phyloP scores from a whole-genome alignment of 2,888 invertebrate species.

The Ryuthela nishihirai region DNA sequence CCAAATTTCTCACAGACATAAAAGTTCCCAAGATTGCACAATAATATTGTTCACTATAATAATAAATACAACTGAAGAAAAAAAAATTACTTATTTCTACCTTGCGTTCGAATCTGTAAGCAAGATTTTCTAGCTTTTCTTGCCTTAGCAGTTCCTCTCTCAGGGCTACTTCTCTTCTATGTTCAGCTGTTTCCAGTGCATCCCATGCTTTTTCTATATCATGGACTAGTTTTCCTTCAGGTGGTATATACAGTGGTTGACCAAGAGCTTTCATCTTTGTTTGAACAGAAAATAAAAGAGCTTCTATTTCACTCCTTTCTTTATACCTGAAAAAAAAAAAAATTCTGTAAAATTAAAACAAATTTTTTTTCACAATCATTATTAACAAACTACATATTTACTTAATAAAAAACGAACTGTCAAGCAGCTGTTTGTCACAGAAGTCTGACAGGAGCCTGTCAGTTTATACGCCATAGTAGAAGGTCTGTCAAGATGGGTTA shows the following conservation, averaged over 20 bases:
- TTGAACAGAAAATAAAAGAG: constrained; percentile 92
- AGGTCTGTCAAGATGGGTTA: no score
- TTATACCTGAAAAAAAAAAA: constrained; percentile 64
- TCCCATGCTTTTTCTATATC: constrained; percentile 96
- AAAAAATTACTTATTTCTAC: no score
- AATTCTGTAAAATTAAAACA: background rate
- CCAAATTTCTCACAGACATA: no score
- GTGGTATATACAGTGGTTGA: constrained; percentile 77
- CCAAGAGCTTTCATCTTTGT: constrained; percentile 91
- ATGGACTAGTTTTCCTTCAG: constrained; percentile 86
- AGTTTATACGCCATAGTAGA: no score
- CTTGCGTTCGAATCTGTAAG: constrained; percentile 93
- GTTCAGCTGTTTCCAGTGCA: constrained; percentile 85
- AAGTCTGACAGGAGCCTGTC: no score
- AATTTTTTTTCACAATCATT: no score
- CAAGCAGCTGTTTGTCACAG: no score
- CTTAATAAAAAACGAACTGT: no score
- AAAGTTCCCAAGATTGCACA: no score
- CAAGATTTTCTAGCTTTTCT: constrained; percentile 88
- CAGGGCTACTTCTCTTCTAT: constrained; percentile 86
- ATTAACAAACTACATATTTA: no score
- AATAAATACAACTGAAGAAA: no score
- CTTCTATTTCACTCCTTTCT: constrained; percentile 96
- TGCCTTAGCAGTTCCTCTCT: constrained; percentile 86
- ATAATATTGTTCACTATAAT: no score